These are phyloP conservation scores for Pseudonaja textilis DNA, from an alignment of 2,113 vertebrate genomes.

Conservation along the genomic window DNA sequence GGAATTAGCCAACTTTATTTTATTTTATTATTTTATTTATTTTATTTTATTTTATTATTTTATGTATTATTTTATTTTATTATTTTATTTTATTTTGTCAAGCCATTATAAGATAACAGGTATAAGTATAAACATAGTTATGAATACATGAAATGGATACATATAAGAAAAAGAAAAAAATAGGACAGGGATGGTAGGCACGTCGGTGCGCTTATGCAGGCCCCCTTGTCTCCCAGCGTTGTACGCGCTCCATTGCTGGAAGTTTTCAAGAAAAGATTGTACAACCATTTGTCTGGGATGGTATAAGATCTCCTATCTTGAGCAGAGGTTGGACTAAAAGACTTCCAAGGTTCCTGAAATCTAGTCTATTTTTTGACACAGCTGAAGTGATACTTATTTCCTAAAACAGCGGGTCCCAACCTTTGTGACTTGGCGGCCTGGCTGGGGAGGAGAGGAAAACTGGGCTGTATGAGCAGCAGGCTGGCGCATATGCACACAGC, in stretches of 20 bases:
- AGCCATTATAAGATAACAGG: no score
- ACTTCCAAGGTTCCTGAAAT: neutral
- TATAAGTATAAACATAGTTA: no score
- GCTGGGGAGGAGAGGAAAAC: neutral
- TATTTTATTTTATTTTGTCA: no score
- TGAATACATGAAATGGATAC: no score
- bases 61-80: no score
- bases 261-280: neutral
- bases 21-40: no score
- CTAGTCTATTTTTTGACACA: neutral
- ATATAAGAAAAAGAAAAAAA: no score
- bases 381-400: neutral
- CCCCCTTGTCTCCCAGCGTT: neutral
- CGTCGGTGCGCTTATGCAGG: no score
- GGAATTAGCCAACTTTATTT: neutral
- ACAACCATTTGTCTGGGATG: neutral
- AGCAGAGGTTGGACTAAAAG: neutral
- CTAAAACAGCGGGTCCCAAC: neutral
- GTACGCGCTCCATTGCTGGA: neutral
- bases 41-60: no score
- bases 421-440: neutral
- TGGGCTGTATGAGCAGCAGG: neutral
- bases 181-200: no score
- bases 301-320: neutral
- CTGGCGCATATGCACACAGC: rapidly evolving